Base-by-base conservation (phyloP, 2,797 vertebrate genomes). In the Pipistrellus pipistrellus region DNA sequence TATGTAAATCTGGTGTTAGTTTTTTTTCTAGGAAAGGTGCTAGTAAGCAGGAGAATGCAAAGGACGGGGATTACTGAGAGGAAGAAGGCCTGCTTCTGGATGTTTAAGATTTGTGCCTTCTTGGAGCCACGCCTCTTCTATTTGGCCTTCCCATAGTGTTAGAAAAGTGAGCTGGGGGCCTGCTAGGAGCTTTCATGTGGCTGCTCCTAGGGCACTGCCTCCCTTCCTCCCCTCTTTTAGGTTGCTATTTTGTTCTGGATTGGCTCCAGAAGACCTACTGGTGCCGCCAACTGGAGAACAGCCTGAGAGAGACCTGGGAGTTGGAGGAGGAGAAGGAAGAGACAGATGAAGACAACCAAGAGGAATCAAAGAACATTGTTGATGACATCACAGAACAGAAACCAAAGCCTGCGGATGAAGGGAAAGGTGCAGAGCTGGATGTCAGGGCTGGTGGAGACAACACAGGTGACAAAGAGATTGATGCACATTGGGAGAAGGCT, bases 191-290 rank as follows among this genome's bases (percentile, higher is more conserved):
- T 91, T 82, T 25, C 68, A 41, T 76, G 3, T 53, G n/a, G 13
- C 53, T 85, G 35, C 14, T 51, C 27, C n/a, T 71, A 21, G 68
- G 73, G 23, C 35, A 59, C 27, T 87, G 17, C 35, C 32, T 69
- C 21, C 14, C 90, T 92, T 51, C 8, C 89, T 14, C 53, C 18
- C 68, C 89, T 81, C 78, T n/a, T 18, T 78, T 85, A 99, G 98
- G 98, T 6, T 99, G 99, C 57, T 98, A 98, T 78, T 99, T 99
- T 95, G 99, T 99, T 27, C 97, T 99, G 95, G 98, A 99, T 41
- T 99, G 99, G 99, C 98, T 99, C 18, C 98, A 99, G 94, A 99
- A 98, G 95, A 98, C 99, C 0, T 99, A 99, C 96, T 99, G 99
- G 99, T 99, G 98, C 96, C 98, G 99, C 64, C 99, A 99, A 94